phyloP scores from a whole-genome alignment of 2,888 invertebrate species.

The Aphrophora alni region DNA sequence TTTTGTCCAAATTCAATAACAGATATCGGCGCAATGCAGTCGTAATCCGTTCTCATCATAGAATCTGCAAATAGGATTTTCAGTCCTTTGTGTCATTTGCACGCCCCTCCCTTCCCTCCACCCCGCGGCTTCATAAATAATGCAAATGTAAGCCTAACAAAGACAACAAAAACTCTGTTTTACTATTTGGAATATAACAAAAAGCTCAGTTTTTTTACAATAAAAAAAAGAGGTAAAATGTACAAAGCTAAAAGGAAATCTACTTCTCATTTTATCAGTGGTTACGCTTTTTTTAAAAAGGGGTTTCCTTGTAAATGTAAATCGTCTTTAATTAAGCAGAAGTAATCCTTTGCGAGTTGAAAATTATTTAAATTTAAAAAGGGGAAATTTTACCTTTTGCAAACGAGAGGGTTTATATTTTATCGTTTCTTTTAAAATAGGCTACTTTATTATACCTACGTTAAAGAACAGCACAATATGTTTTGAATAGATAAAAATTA shows the following conservation, averaged over 20 bases:
- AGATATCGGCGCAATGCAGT: constrained; percentile 18
- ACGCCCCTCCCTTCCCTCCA: constrained; percentile 16
- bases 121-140: constrained; percentile 33
- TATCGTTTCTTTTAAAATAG: no score
- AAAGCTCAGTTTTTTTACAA: not conserved
- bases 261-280: not conserved
- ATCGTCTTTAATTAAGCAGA: not conserved
- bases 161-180: constrained; percentile 14
- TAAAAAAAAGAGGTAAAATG: not conserved
- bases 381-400: not conserved
- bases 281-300: not conserved
- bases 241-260: not conserved
- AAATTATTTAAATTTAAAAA: not conserved
- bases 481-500: no score
- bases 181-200: not conserved
- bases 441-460: no score
- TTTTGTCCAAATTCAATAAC: constrained; percentile 28
- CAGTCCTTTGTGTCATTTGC: constrained; percentile 38
- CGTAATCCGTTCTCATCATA: constrained; percentile 33
- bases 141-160: constrained; percentile 37
- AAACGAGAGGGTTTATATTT: not conserved
- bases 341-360: not conserved
- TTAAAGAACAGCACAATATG: no score
- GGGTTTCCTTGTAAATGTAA: not conserved
- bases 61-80: constrained; percentile 38